A percentile compares a stretch with the other conserved stretches of the same genome.
These are phyloP conservation scores for Drosophila asahinai DNA, from an alignment of 1,140 invertebrate species.

Conservation along the genomic window DNA sequence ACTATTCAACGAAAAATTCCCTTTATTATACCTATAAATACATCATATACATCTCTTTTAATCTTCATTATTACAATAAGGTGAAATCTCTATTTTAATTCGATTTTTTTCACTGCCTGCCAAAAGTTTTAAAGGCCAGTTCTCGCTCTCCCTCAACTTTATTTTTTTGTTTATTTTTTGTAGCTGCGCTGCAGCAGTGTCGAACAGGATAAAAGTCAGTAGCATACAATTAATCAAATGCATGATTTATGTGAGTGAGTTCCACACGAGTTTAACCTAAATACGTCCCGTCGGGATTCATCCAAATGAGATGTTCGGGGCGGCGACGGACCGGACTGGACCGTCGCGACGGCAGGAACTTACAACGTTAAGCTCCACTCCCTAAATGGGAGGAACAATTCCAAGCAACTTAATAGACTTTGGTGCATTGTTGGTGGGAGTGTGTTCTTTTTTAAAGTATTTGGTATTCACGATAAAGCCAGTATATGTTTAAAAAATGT, in stretches of 20 bases:
- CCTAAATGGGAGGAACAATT: neutral
- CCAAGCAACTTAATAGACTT: constrained; percentile 10
- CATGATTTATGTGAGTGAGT: constrained; percentile 70
- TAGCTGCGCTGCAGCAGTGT: constrained; percentile 51
- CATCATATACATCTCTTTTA: no score
- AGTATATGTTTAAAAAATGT: no score
- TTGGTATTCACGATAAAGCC: neutral
- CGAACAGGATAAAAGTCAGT: constrained; percentile 75
- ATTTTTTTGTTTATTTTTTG: constrained; percentile 13
- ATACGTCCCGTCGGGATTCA: constrained; percentile 51
- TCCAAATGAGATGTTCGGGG: constrained; percentile 54
- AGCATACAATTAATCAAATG: constrained; percentile 75
- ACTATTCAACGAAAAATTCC: no score
- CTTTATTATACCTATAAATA: no score
- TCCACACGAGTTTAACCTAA: constrained; percentile 67
- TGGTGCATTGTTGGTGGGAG: neutral
- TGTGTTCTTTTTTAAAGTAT: neutral
- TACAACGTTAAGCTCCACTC: constrained; percentile 10
- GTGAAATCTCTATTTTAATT: no score
- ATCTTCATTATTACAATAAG: no score
- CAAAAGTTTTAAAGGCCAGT: constrained; percentile 67
- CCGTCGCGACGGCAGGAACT: constrained; percentile 12
- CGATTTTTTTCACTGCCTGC: constrained; percentile 20
- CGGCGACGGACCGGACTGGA: neutral
- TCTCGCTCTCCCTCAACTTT: constrained; percentile 5